phyloP scores from a whole-genome alignment of 2,113 vertebrate species.

The Nothoprocta pentlandii region DNA sequence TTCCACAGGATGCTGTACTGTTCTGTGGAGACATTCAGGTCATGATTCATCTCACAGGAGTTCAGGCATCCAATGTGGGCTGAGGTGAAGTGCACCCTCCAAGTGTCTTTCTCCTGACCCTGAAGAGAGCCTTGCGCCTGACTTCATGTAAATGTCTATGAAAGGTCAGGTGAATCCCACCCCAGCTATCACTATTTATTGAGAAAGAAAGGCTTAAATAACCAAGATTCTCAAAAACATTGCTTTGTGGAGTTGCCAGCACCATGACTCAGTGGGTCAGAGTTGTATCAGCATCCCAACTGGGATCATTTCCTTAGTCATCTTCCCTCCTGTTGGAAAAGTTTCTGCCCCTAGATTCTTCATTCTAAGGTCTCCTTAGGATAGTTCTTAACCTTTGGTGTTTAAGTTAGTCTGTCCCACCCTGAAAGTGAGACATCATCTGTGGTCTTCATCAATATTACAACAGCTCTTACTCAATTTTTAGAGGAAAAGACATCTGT shows the following conservation, averaged over 20 bases:
- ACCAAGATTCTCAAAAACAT: not conserved
- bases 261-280: not conserved
- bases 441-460: not conserved
- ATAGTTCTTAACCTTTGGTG: not conserved
- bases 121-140: not conserved
- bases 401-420: not conserved
- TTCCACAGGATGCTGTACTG: accelerated
- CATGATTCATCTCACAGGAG: not conserved
- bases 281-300: not conserved
- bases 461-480: not conserved
- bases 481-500: not conserved
- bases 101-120: not conserved
- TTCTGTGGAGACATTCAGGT: not conserved
- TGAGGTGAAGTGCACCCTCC: not conserved
- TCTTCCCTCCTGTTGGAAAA: not conserved
- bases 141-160: not conserved
- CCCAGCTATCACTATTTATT: not conserved
- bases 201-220: not conserved
- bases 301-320: not conserved
- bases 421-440: not conserved
- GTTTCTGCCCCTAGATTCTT: not conserved
- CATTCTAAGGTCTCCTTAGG: not conserved
- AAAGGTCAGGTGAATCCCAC: not conserved
- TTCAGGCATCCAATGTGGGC: not conserved
- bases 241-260: not conserved